phyloP scores from a whole-genome alignment of 1,140 invertebrate genomes.

The Hormaphis cornu region DNA sequence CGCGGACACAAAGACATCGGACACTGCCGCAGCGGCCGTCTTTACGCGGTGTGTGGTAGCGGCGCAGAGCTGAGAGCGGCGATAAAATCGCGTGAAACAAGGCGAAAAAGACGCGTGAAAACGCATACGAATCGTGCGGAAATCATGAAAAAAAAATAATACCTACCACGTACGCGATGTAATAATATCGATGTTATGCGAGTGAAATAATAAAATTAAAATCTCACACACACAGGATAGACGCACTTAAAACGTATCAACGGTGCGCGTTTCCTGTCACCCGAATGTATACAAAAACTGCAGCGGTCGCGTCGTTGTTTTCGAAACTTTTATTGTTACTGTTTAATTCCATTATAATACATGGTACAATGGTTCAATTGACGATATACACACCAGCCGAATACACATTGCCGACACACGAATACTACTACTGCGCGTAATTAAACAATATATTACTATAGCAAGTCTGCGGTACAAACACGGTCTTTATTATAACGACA shows the following conservation, averaged over 20 bases:
- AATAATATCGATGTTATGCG: too few relatives aligned
- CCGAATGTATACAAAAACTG: constrained; percentile 1
- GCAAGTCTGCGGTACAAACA: not conserved
- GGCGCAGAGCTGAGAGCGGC: too few relatives aligned
- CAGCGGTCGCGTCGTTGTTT: not conserved
- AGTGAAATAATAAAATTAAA: not conserved
- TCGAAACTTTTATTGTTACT: not conserved
- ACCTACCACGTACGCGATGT: too few relatives aligned
- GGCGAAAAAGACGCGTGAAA: not conserved
- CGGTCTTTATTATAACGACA: too few relatives aligned
- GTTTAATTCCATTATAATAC: constrained; percentile 30
- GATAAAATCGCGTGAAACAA: not conserved
- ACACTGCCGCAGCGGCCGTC: too few relatives aligned
- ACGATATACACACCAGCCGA: not conserved
- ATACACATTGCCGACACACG: not conserved
- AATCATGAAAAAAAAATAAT: not conserved
- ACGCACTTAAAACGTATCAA: constrained; percentile 29
- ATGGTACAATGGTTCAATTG: constrained; percentile 31
- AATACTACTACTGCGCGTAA: not conserved
- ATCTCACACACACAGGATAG: constrained; percentile 29
- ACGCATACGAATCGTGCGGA: not conserved
- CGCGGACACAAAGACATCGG: not conserved
- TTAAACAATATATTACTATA: too few relatives aligned
- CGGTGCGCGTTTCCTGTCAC: constrained; percentile 28
- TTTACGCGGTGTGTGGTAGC: too few relatives aligned